Percentiles rank a stretch among this genome's conserved stretches.
These are phyloP conservation scores for Lipotes vexillifer DNA, from an alignment of 2,113 vertebrate genomes.

Conservation along the genomic window DNA sequence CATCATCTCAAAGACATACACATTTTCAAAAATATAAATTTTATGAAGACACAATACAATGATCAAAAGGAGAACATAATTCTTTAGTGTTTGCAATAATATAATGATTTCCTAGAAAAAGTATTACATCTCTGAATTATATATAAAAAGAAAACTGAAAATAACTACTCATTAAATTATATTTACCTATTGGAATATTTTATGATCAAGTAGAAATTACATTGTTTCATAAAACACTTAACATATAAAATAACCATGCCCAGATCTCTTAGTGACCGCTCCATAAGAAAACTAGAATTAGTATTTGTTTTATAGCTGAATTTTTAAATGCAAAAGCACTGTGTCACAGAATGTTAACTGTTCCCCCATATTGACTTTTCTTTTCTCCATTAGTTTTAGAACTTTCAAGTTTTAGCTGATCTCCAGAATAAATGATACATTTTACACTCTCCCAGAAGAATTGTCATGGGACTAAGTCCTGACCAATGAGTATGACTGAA, in stretches of 20 bases:
- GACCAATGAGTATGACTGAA: not conserved
- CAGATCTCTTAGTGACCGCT: not conserved
- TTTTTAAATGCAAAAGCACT: not conserved
- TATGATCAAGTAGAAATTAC: not conserved
- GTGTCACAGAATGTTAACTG: not conserved
- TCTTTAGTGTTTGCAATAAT: not conserved
- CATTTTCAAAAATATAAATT: not conserved
- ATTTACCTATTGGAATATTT: not conserved
- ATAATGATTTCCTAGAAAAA: not conserved
- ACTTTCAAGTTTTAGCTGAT: not conserved
- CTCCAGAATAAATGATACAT: not conserved
- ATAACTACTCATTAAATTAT: not conserved
- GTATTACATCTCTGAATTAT: not conserved
- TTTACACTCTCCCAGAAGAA: not conserved
- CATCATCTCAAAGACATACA: not conserved
- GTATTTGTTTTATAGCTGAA: not conserved
- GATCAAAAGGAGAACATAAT: not conserved
- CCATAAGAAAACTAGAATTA: not conserved
- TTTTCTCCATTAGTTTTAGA: not conserved
- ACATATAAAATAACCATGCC: not conserved
- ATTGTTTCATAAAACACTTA: not conserved
- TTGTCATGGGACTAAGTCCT: not conserved
- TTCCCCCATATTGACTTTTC: not conserved
- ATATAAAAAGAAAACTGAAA: not conserved
- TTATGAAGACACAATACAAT: not conserved